phyloP scores from a whole-genome alignment of 2,888 invertebrate species.

The Meloe dianella region DNA sequence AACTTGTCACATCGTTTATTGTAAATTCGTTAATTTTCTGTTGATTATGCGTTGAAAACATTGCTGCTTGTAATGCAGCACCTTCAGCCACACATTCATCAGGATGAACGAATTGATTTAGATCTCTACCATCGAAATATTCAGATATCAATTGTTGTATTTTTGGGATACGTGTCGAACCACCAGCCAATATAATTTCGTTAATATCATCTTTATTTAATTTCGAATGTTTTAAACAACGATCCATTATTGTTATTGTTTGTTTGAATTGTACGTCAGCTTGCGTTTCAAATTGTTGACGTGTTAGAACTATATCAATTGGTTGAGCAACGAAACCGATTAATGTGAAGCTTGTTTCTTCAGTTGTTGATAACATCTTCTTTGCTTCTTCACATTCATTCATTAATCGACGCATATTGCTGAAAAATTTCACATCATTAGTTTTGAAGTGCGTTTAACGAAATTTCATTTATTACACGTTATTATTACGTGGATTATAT shows the following conservation, averaged over 20 bases:
- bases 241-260: constrained; percentile 36
- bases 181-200: constrained; percentile 45
- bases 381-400: constrained; percentile 38
- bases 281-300: constrained; percentile 41
- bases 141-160: constrained; percentile 35
- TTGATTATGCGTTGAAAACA: constrained; percentile 28
- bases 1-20: constrained; percentile 41
- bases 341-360: constrained; percentile 22
- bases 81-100: constrained; percentile 47
- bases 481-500: constrained; percentile 25
- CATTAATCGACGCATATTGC: constrained; percentile 29
- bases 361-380: constrained; percentile 30
- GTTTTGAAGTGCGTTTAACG: too few relatives aligned
- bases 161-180: constrained; percentile 45
- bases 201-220: constrained; percentile 36
- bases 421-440: not conserved
- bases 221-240: constrained; percentile 34
- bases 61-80: constrained; percentile 43
- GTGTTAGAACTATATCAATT: constrained; percentile 23
- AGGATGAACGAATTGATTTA: constrained; percentile 41
- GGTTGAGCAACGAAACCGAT: constrained; percentile 11
- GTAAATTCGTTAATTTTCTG: constrained; percentile 30
- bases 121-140: constrained; percentile 36
- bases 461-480: too few relatives aligned
- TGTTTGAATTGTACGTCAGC: constrained; percentile 32